These are phyloP conservation scores for Diglossa cyanea DNA, from an alignment of 2,797 vertebrate genomes.

Conservation along the genomic window DNA sequence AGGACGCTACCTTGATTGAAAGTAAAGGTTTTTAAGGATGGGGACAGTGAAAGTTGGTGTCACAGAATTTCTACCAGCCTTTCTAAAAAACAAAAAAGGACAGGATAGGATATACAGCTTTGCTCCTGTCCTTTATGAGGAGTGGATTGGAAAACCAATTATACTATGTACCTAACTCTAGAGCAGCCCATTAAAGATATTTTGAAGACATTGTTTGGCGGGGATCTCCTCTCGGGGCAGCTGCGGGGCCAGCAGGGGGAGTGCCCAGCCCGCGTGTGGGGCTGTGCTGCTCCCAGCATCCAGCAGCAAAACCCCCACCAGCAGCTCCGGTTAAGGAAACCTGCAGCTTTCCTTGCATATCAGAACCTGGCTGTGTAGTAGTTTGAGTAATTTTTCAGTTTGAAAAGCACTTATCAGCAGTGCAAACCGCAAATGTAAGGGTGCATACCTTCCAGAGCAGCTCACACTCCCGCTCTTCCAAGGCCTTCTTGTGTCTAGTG, in stretches of 20 bases:
- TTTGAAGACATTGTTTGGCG: not conserved
- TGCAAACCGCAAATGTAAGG: not conserved
- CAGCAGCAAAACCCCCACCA: not conserved
- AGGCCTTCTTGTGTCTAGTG: conserved; percentile 90
- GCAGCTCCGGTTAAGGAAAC: rapidly evolving
- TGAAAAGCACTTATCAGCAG: not conserved
- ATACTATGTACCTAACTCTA: not conserved
- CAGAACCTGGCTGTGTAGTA: not conserved
- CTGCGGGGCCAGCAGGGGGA: conserved; percentile 13
- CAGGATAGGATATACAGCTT: not conserved
- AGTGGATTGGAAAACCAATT: not conserved
- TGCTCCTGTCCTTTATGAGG: not conserved
- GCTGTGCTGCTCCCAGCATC: not conserved
- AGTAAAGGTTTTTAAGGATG: not conserved
- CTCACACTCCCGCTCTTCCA: conserved; percentile 96
- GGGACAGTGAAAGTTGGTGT: not conserved
- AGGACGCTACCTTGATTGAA: not conserved
- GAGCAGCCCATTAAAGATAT: not conserved
- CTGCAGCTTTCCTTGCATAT: too few relatives aligned
- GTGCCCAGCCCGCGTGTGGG: rapidly evolving
- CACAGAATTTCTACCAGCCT: not conserved
- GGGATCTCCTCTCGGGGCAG: not conserved
- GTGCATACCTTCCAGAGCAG: conserved; percentile 94
- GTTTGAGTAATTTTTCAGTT: not conserved
- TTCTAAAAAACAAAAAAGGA: not conserved